Conservation (phyloP, 2,797 vertebrate species). For the Sphaeramia orbicularis region DNA sequence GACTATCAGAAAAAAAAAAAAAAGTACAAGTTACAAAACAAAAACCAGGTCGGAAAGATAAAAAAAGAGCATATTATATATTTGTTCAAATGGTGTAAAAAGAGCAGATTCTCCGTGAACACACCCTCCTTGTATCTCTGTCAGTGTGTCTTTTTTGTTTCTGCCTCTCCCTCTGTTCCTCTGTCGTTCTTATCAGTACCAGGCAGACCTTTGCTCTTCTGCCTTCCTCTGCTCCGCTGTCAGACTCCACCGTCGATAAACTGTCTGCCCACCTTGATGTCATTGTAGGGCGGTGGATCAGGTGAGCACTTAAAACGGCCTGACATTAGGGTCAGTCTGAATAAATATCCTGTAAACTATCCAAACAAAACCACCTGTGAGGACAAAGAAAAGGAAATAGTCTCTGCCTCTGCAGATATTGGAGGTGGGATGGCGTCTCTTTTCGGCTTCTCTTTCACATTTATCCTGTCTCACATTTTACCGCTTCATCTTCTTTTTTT, state of each 20-base stretch:
- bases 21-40: not conserved
- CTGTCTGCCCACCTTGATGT: conserved; percentile 25
- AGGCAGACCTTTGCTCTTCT: conserved; percentile 55
- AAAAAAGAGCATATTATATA: not conserved
- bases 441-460: not conserved
- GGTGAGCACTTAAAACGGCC: conserved; percentile 24
- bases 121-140: conserved; percentile 5
- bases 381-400: not conserved
- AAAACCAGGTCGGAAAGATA: not conserved
- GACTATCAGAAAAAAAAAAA: not conserved
- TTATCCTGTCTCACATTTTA: not conserved
- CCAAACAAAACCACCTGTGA: conserved; percentile 14
- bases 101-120: conserved; percentile 3
- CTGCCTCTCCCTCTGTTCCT: conserved; percentile 1
- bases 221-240: conserved; percentile 32
- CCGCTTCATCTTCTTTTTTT: not conserved
- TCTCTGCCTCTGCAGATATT: conserved; percentile 18
- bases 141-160: conserved; percentile 13
- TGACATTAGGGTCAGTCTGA: conserved; percentile 4
- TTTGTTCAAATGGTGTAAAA: too few relatives aligned
- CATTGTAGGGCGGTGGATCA: conserved; percentile 38
- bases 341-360: conserved; percentile 23
- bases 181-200: conserved; percentile 50
- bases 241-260: conserved; percentile 37
- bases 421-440: not conserved